A percentile compares a stretch with the other conserved stretches of the same genome.
Evolutionary conservation across 2,888 invertebrate genomes (phyloP).

Genomic region (Cremastobaeus sp.): DNA sequence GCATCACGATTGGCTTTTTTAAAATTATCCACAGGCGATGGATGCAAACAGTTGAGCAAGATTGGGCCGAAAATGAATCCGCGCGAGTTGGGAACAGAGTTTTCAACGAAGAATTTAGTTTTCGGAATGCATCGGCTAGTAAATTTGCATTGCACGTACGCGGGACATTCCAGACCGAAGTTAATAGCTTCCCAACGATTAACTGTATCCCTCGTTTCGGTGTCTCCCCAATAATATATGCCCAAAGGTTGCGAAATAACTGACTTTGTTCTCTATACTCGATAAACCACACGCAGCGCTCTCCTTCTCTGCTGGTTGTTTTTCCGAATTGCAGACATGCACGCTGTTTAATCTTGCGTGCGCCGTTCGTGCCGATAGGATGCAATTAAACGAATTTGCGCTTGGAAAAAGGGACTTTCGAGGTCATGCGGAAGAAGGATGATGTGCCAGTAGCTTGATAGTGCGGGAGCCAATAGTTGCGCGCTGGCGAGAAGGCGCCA

Average conservation of each 20-base stretch:
- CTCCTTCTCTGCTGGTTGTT: background rate
- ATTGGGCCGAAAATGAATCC: too few relatives aligned
- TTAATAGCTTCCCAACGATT: constrained; percentile 77
- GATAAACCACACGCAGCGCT: constrained; percentile 9
- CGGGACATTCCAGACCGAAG: constrained; percentile 76
- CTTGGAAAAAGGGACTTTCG: constrained; percentile 23
- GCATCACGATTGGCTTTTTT: too few relatives aligned
- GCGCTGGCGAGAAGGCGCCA: constrained; percentile 72
- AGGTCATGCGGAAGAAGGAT: constrained; percentile 50
- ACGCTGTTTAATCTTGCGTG: constrained; percentile 1
- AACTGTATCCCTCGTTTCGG: constrained; percentile 69
- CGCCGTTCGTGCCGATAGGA: constrained; percentile 17
- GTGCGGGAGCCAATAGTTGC: constrained; percentile 73
- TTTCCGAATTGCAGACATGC: constrained; percentile 7
- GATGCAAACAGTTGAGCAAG: too few relatives aligned
- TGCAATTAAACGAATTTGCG: constrained; percentile 36
- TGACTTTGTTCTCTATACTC: constrained; percentile 61
- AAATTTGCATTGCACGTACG: constrained; percentile 77
- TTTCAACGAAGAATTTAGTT: constrained; percentile 16
- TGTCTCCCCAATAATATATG: constrained; percentile 70
- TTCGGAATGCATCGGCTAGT: constrained; percentile 49
- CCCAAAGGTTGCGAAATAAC: constrained; percentile 72
- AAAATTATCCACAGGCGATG: too few relatives aligned
- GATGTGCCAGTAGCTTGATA: constrained; percentile 44
- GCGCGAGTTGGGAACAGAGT: too few relatives aligned